These are phyloP conservation scores for Acyrthosiphon pisum DNA, from an alignment of 1,140 invertebrate species.

Conservation along the genomic window DNA sequence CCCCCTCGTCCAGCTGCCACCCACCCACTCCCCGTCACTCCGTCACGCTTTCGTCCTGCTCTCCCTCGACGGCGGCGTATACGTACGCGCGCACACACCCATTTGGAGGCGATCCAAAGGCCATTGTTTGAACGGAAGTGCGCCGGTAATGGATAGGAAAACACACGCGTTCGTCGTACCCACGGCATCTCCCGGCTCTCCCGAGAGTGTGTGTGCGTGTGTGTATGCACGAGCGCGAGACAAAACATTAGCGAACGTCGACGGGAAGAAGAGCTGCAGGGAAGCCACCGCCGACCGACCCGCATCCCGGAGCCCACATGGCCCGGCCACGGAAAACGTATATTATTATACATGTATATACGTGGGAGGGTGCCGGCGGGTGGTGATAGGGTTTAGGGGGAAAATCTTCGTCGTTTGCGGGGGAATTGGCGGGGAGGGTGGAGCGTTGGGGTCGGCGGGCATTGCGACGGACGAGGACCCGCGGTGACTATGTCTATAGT, in stretches of 20 bases:
- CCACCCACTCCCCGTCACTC: not conserved
- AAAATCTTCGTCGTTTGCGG: slow-evolving; percentile 4
- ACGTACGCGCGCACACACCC: not conserved
- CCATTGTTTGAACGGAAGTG: slow-evolving; percentile 54
- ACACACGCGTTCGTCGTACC: slow-evolving; percentile 32
- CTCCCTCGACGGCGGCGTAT: too few relatives aligned
- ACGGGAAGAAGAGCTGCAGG: not conserved
- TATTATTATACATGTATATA: not conserved
- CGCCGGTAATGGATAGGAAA: slow-evolving; percentile 54
- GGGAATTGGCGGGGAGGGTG: not conserved
- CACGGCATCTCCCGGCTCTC: not conserved
- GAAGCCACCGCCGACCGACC: not conserved
- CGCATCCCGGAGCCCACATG: slow-evolving; percentile 41
- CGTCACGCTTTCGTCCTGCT: not conserved
- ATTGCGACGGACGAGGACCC: not conserved
- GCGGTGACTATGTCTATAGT: not conserved
- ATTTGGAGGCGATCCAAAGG: slow-evolving; percentile 45
- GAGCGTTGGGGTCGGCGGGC: not conserved
- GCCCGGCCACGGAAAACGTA: not conserved
- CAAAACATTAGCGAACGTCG: slow-evolving; percentile 25
- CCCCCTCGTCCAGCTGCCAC: not conserved
- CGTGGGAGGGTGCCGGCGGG: not conserved
- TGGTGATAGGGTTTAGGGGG: not conserved
- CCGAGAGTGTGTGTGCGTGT: not conserved
- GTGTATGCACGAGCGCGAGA: not conserved